These are phyloP conservation scores for Leptopilina clavipes DNA, from an alignment of 1,140 invertebrate genomes.

Conservation along the genomic window DNA sequence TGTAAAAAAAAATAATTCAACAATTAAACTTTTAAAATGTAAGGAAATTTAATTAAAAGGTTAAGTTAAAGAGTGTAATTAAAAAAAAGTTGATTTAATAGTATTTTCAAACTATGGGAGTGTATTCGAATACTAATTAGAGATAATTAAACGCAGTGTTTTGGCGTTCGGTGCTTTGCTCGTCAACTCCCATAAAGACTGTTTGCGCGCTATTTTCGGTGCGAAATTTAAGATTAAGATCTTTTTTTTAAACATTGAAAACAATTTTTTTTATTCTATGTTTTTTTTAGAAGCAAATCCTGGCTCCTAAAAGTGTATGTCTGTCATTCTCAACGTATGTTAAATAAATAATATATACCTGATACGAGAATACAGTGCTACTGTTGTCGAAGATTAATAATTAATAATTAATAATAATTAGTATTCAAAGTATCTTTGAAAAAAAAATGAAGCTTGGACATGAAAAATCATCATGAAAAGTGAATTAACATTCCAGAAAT, in stretches of 20 bases:
- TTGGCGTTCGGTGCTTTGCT: conserved; percentile 22
- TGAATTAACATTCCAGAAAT: conserved; percentile 32
- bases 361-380: conserved; percentile 59
- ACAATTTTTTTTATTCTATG: too few species aligned
- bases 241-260: not conserved
- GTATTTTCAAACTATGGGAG: not conserved
- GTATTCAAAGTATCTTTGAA: conserved; percentile 13
- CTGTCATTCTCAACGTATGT: conserved; percentile 42
- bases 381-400: conserved; percentile 48
- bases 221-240: not conserved
- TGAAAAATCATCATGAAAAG: conserved; percentile 20
- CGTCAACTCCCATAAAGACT: conserved; percentile 5
- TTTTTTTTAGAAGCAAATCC: not conserved
- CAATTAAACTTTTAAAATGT: too few species aligned
- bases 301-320: not conserved
- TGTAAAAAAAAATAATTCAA: too few species aligned
- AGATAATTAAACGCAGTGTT: not conserved
- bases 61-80: too few species aligned
- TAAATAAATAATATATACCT: conserved; percentile 50
- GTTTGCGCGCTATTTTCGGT: not conserved
- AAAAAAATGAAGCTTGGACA: conserved; percentile 3
- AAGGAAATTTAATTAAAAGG: too few species aligned
- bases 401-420: not conserved
- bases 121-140: not conserved
- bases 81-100: too few species aligned